Base-by-base conservation (phyloP, 1,140 invertebrate genomes). In the Drosophila nannoptera region DNA sequence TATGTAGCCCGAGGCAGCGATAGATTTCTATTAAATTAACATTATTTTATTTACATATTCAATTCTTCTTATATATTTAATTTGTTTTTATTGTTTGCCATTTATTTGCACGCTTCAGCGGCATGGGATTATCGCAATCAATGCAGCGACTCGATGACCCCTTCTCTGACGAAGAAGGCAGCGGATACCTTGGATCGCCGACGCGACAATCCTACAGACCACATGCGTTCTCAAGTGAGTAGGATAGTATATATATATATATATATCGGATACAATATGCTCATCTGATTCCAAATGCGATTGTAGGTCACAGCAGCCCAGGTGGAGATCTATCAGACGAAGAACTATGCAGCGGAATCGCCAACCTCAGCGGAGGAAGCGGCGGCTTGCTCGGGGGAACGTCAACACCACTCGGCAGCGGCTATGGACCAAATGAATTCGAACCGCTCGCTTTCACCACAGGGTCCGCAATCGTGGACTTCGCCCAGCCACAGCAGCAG, bases 281-380 rank as follows among this genome's bases (percentile, higher is more conserved):
- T 22, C 3, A 22, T 22, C 22, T 22, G 22, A 22, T 22, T 22
- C 22, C 22, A 22, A 22, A 22, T 22, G 3, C 3, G 22, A 22
- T 22, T 22, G 22, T 22, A 89, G 87, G 87, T 89, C 87, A 90
- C 89, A 88, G 88, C 87, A 90, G 89, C 88, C 88, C 88, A 89
- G 88, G 88, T 92, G 92, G 92, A 92, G 91, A 92, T 91, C 89
- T 92, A 92, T 92, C 92, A 91, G 92, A 92, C 92, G 92, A 92
- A 91, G 91, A 92, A 91, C 52, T 92, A 92, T 91, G 90, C 90
- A 74, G 89, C 87, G 89, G 91, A 91, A 87, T 91, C 90, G 89
- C 91, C 91, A 88, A 87, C 83, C 77, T 89, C 87, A 63, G 71
- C 62, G 78, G 84, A 76, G 78, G 83, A 83, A 78, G 83, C 72